Evolutionary conservation across 2,888 invertebrate genomes (phyloP).

Genomic region (Theristus sp.): DNA sequence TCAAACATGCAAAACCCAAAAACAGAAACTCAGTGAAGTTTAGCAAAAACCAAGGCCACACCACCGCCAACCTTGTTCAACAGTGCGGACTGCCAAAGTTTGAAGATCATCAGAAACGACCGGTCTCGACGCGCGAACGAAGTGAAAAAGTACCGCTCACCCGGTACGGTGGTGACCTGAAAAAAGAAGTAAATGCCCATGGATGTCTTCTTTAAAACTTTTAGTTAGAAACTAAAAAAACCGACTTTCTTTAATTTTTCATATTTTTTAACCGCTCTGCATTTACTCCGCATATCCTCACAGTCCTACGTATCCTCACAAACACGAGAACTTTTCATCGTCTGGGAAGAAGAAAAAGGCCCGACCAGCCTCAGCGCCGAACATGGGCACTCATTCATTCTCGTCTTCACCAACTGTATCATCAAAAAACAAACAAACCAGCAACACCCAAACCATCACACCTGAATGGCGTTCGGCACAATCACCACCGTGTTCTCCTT

Average conservation of each 20-base stretch:
- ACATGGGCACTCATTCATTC: too few species aligned
- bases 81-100: constrained; percentile 85
- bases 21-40: too few species aligned
- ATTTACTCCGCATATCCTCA: too few species aligned
- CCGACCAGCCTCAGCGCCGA: too few species aligned
- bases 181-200: constrained; percentile 35
- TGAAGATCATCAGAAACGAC: constrained; percentile 79
- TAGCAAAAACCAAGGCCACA: too few species aligned
- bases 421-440: not conserved
- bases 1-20: too few species aligned
- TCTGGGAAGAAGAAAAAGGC: too few species aligned
- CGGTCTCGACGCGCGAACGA: constrained; percentile 85
- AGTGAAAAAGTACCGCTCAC: constrained; percentile 75
- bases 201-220: not conserved
- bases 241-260: not conserved
- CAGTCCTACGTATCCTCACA: too few species aligned
- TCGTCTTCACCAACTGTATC: too few species aligned
- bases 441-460: constrained; percentile 15
- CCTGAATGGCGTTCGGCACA: constrained; percentile 83
- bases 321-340: too few species aligned
- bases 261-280: too few species aligned
- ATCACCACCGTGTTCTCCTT: constrained; percentile 74
- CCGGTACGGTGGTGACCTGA: constrained; percentile 51
- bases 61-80: constrained; percentile 63
- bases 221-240: not conserved